These are phyloP conservation scores for Callaeas wilsoni DNA, from an alignment of 2,113 vertebrate species.

Conservation along the genomic window DNA sequence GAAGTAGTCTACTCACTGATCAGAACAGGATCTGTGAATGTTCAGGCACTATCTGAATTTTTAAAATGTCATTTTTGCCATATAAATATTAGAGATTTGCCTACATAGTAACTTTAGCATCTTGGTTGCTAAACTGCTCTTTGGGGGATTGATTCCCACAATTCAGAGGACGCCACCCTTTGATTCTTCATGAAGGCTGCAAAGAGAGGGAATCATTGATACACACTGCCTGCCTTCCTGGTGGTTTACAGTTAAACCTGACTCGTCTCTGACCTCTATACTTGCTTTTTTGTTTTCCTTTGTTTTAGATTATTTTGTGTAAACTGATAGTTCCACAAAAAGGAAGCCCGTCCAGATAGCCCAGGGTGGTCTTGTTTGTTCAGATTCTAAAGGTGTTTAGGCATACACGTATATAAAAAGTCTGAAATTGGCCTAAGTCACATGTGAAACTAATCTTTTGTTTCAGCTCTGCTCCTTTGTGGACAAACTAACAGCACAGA, in stretches of 20 bases:
- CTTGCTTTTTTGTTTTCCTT: not conserved
- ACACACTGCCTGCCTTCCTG: not conserved
- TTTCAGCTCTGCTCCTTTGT: slow-evolving; percentile 89
- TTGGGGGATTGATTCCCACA: not conserved
- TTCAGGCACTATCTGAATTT: not conserved
- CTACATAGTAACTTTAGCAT: not conserved
- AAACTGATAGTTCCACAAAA: not conserved
- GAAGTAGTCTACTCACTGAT: not conserved
- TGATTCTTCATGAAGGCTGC: not conserved
- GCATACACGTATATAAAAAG: not conserved
- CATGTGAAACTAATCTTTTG: not conserved
- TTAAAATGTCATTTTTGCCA: not conserved
- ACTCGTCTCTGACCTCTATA: not conserved
- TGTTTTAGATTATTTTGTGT: not conserved
- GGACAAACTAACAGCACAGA: slow-evolving; percentile 89
- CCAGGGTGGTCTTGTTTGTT: not conserved
- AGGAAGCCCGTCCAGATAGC: not conserved
- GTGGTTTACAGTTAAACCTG: not conserved
- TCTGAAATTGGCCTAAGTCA: not conserved
- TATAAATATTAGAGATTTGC: not conserved
- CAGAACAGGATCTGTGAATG: not conserved
- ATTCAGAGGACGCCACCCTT: not conserved
- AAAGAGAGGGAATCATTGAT: not conserved
- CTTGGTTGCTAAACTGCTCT: not conserved
- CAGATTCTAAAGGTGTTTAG: not conserved